Conservation (phyloP, 2,888 invertebrate species). For the Heliconius erato region DNA sequence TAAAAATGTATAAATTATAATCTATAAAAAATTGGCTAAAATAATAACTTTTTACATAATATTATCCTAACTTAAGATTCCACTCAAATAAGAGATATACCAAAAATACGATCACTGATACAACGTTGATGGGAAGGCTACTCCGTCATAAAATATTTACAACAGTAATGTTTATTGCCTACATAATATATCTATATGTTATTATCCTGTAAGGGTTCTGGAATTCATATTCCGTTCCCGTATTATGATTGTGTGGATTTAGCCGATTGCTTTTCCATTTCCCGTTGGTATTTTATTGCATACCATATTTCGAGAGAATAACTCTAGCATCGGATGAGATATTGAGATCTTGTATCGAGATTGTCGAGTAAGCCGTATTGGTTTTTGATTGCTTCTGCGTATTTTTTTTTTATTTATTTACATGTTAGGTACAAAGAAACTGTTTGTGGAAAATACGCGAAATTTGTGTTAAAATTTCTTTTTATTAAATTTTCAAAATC, state of each 20-base stretch:
- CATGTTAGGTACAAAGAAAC: background rate
- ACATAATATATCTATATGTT: slow-evolving; percentile 46
- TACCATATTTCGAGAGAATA: slow-evolving; percentile 77
- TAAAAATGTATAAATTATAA: background rate
- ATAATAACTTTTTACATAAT: background rate
- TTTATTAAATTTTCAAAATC: background rate
- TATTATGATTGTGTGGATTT: slow-evolving; percentile 68
- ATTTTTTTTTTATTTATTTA: slow-evolving; percentile 52
- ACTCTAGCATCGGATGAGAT: slow-evolving; percentile 69
- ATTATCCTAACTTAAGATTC: background rate
- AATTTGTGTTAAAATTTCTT: background rate
- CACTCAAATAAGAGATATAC: background rate
- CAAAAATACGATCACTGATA: slow-evolving; percentile 21
- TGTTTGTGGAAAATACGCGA: background rate
- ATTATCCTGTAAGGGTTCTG: slow-evolving; percentile 52
- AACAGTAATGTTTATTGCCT: slow-evolving; percentile 53
- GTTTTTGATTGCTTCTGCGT: slow-evolving; percentile 73
- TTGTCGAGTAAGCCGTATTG: slow-evolving; percentile 68
- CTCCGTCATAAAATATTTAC: slow-evolving; percentile 49
- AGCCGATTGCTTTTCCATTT: slow-evolving; percentile 76
- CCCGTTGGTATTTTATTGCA: slow-evolving; percentile 81
- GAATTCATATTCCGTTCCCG: slow-evolving; percentile 61
- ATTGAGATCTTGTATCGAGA: slow-evolving; percentile 67
- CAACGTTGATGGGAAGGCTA: slow-evolving; percentile 45
- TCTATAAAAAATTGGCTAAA: background rate